These are phyloP conservation scores for Tigriopus californicus DNA, from an alignment of 2,888 invertebrate species.

Conservation along the genomic window DNA sequence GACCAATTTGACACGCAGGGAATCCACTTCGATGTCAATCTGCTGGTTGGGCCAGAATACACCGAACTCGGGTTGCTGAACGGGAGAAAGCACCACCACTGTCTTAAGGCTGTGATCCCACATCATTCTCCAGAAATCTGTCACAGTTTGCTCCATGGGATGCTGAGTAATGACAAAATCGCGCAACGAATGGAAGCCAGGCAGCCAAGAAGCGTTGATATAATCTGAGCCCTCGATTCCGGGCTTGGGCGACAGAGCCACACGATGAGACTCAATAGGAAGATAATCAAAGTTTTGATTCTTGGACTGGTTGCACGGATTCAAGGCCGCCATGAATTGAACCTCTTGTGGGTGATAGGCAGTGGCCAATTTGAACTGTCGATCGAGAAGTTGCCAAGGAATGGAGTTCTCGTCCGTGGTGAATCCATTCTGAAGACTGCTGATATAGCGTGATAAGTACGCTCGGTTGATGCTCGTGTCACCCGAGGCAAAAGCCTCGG, in stretches of 20 bases:
- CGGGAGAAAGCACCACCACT: slow-evolving; percentile 52
- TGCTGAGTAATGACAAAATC: slow-evolving; percentile 72
- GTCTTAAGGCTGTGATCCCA: slow-evolving; percentile 90
- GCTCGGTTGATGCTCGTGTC: slow-evolving; percentile 51
- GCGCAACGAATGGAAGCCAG: slow-evolving; percentile 59
- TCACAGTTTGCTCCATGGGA: slow-evolving; percentile 28
- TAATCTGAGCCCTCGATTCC: slow-evolving; percentile 80
- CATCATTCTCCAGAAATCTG: slow-evolving; percentile 49
- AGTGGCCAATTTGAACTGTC: slow-evolving; percentile 11
- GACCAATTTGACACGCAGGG: slow-evolving; percentile 24
- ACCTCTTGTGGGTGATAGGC: slow-evolving; percentile 3
- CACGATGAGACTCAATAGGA: slow-evolving; percentile 67
- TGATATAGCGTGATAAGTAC: slow-evolving; percentile 25
- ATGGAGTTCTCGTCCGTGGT: slow-evolving; percentile 6
- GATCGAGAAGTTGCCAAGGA: slow-evolving; percentile 7
- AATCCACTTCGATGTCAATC: slow-evolving; percentile 25
- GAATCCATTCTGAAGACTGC: slow-evolving; percentile 9
- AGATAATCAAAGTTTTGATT: slow-evolving; percentile 59
- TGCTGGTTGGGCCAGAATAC: slow-evolving; percentile 28
- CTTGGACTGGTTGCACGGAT: slow-evolving; percentile 64
- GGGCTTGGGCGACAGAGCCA: slow-evolving; percentile 75
- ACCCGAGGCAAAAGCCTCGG: slow-evolving; percentile 75
- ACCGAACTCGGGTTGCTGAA: slow-evolving; percentile 36
- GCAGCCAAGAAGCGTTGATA: slow-evolving; percentile 76
- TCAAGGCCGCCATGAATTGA: slow-evolving; percentile 40